These are phyloP conservation scores for Cataglyphis albicans DNA, from an alignment of 2,888 invertebrate genomes.

Conservation along the genomic window DNA sequence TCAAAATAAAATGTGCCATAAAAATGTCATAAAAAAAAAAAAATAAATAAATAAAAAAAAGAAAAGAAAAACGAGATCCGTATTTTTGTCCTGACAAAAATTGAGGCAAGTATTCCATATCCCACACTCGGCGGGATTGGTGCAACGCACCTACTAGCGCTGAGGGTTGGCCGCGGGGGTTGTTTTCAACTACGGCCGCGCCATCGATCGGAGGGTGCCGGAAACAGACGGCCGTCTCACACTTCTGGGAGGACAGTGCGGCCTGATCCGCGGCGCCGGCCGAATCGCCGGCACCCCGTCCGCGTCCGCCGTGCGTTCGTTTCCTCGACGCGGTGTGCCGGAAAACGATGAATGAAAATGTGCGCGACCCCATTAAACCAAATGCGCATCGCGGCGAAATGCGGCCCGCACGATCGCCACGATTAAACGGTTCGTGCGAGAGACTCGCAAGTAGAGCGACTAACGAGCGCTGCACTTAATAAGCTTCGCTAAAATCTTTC, in stretches of 20 bases:
- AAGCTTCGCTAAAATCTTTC: background rate
- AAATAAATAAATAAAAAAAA: no score
- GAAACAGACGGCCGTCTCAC: conserved; percentile 58
- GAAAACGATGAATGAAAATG: conserved; percentile 74
- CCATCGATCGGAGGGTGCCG: conserved; percentile 68
- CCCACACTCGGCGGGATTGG: conserved; percentile 45
- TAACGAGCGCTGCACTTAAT: background rate
- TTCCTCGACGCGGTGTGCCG: conserved; percentile 51
- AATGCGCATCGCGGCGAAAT: conserved; percentile 25
- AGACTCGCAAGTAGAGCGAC: background rate
- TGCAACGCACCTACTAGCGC: conserved; percentile 62
- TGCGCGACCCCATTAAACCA: conserved; percentile 29
- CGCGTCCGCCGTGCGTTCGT: conserved; percentile 38
- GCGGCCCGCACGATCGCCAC: background rate
- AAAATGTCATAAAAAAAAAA: background rate
- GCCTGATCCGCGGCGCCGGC: conserved; percentile 82
- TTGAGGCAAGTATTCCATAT: background rate
- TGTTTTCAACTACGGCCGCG: conserved; percentile 80
- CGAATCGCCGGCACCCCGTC: conserved; percentile 57
- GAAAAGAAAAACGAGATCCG: background rate
- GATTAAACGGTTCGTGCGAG: background rate
- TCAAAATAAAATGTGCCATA: background rate
- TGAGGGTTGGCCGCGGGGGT: conserved; percentile 60
- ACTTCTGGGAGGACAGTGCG: conserved; percentile 80
- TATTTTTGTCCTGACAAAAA: background rate